Percentiles rank a stretch among this genome's conserved stretches.
Conservation (phyloP, 2,797 vertebrate genomes). For the Mustela erminea region DNA sequence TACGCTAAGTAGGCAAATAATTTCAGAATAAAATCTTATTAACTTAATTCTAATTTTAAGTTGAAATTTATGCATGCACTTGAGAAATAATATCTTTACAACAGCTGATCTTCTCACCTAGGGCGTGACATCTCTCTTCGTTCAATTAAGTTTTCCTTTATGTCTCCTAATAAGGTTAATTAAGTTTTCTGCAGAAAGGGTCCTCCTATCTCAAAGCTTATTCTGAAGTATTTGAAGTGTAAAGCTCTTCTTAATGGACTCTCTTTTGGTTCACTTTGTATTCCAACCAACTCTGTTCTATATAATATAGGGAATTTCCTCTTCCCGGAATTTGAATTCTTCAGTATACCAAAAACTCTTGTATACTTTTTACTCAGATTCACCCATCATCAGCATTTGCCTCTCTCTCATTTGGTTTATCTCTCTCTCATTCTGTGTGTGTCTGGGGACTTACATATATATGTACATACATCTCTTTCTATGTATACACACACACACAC, state of each 20-base stretch:
- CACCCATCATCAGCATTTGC: not conserved
- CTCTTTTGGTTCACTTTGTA: not conserved
- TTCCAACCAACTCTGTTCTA: not conserved
- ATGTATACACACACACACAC: not conserved
- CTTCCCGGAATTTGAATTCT: not conserved
- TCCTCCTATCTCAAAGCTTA: not conserved
- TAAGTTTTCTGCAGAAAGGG: not conserved
- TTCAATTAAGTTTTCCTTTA: not conserved
- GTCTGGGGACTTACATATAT: not conserved
- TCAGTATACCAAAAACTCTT: not conserved
- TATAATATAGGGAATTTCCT: not conserved
- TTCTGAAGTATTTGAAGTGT: not conserved
- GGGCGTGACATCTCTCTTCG: not conserved
- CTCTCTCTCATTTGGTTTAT: not conserved
- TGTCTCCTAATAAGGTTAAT: not conserved
- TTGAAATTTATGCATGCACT: not conserved
- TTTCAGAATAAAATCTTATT: not conserved
- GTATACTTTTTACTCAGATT: not conserved
- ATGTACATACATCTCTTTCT: not conserved
- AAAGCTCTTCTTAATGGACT: constrained; percentile 4
- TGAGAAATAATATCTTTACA: not conserved
- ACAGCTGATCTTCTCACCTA: not conserved
- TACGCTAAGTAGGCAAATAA: not conserved
- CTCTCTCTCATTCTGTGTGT: not conserved
- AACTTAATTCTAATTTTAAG: constrained; percentile 18